phyloP scores from a whole-genome alignment of 2,797 vertebrate species.

The Petrocephalus schoutedeni region DNA sequence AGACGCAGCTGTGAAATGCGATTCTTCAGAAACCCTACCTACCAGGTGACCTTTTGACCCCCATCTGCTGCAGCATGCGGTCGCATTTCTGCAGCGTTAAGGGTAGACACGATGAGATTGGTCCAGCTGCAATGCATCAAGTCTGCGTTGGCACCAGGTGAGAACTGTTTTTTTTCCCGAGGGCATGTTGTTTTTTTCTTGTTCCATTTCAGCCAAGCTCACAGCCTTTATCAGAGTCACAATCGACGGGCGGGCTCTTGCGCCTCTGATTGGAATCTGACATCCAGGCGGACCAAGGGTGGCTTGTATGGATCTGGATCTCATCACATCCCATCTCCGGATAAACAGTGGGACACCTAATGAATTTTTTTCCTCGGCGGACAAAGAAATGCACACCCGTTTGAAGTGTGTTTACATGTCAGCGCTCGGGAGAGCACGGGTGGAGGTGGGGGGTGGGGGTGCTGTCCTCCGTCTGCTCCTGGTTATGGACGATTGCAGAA shows the following conservation, averaged over 20 bases:
- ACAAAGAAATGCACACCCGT: conserved; percentile 41
- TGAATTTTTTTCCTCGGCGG: conserved; percentile 53
- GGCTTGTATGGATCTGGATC: not conserved
- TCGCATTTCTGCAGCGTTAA: not conserved
- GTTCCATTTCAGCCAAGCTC: conserved; percentile 4
- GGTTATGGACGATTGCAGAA: conserved; percentile 13
- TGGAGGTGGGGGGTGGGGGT: conserved; percentile 35
- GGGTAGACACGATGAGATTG: not conserved
- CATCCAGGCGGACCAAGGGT: not conserved
- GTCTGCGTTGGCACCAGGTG: not conserved
- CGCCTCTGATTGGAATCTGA: not conserved
- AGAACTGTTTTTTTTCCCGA: not conserved
- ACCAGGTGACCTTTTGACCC: conserved; percentile 15
- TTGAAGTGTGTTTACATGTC: conserved; percentile 44
- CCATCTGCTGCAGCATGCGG: not conserved
- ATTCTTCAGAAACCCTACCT: not conserved
- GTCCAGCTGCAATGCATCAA: not conserved
- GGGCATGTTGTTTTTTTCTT: not conserved
- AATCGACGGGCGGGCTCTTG: not conserved
- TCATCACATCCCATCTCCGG: not conserved
- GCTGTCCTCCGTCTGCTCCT: not conserved
- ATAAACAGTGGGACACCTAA: conserved; percentile 32
- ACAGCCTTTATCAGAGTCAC: not conserved
- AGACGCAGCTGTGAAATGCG: not conserved
- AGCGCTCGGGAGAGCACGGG: conserved; percentile 16